Percentiles rank a stretch among this genome's conserved stretches.
Evolutionary conservation across 2,113 vertebrate species (phyloP).

Genomic region (Pluvialis apricaria): DNA sequence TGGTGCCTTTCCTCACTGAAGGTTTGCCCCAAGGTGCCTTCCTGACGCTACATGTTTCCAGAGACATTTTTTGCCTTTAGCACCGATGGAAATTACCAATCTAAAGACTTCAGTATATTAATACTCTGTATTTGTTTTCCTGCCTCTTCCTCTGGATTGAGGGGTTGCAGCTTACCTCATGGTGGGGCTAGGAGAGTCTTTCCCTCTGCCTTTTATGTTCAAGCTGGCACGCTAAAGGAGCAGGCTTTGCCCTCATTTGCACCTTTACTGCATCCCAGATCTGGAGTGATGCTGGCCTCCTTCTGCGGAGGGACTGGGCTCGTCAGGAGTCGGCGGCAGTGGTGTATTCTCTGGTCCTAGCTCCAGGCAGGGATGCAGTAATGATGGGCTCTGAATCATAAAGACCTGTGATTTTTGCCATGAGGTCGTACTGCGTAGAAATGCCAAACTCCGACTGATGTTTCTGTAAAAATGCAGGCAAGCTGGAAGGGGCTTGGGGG

Average conservation of each 20-base stretch:
- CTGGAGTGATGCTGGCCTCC: background rate
- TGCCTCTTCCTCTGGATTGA: background rate
- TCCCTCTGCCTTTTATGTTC: background rate
- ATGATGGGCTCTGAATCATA: background rate
- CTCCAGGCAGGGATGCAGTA: background rate
- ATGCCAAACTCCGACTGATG: background rate
- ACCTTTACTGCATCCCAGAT: background rate
- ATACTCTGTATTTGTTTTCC: background rate
- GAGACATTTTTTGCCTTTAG: background rate
- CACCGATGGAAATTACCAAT: background rate
- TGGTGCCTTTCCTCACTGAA: background rate
- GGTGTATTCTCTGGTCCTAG: background rate
- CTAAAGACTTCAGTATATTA: background rate
- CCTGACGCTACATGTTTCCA: background rate
- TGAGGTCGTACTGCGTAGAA: background rate
- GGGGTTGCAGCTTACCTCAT: background rate
- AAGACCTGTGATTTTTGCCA: background rate
- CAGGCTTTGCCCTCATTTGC: background rate
- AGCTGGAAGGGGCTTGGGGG: background rate
- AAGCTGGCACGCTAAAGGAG: background rate
- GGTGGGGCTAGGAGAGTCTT: background rate
- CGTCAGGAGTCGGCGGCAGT: rapidly evolving
- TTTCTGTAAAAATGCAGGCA: background rate
- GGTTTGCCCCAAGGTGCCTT: background rate
- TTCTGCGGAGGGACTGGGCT: background rate